These are phyloP conservation scores for Montipora cactus DNA, from an alignment of 64 coral and sea anemone species.

Conservation along the genomic window DNA sequence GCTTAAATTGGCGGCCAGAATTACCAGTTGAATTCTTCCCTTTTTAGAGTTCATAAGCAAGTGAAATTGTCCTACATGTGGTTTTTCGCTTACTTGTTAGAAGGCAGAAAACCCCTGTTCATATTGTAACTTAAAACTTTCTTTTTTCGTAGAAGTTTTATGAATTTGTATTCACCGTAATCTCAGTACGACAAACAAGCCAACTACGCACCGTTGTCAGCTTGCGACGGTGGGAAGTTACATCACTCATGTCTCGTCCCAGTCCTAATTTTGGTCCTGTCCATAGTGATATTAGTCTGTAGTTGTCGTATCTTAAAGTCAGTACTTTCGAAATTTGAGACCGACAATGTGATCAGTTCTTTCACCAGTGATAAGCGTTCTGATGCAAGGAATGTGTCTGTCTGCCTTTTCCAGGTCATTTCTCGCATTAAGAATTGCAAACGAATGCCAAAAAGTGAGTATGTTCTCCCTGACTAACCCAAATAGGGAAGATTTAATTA, in stretches of 20 bases:
- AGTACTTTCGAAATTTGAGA: neutral
- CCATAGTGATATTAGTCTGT: neutral
- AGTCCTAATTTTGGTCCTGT: neutral
- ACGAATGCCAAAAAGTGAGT: too few relatives aligned
- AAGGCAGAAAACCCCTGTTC: neutral
- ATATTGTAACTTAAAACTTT: neutral
- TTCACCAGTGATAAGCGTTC: too few relatives aligned
- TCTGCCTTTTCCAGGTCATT: too few relatives aligned
- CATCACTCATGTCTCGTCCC: neutral
- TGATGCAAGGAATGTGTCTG: too few relatives aligned
- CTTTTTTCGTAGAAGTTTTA: neutral
- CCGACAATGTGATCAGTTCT: too few relatives aligned
- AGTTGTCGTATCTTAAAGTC: neutral
- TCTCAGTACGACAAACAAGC: neutral
- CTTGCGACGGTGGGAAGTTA: neutral
- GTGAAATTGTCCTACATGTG: neutral
- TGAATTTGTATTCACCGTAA: neutral
- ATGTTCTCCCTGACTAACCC: too few relatives aligned
- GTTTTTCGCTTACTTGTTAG: neutral
- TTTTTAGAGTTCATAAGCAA: neutral
- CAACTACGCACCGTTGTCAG: neutral
- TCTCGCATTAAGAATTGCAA: too few relatives aligned
- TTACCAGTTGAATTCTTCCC: neutral
- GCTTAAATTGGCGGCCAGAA: neutral
- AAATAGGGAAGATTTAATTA: too few relatives aligned